phyloP scores from a whole-genome alignment of 2,797 vertebrate species.

The Anabacerthia variegaticeps region DNA sequence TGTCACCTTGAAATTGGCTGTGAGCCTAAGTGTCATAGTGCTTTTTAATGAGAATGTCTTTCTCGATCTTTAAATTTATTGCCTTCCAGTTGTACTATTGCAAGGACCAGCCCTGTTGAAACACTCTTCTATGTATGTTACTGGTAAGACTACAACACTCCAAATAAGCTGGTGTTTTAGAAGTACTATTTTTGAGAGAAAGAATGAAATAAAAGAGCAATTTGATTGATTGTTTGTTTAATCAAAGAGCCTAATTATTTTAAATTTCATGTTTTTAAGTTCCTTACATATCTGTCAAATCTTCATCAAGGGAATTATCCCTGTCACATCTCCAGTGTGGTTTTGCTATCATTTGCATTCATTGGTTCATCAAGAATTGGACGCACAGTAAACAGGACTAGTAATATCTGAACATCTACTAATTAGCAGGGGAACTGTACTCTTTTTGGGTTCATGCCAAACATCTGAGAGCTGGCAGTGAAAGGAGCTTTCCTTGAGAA shows the following conservation, averaged over 20 bases:
- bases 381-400: not conserved
- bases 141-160: not conserved
- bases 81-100: not conserved
- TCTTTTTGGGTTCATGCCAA: not conserved
- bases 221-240: constrained; percentile 64
- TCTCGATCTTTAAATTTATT: not conserved
- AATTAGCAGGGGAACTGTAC: constrained; percentile 20
- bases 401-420: constrained; percentile 15
- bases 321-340: constrained; percentile 23
- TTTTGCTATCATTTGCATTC: constrained; percentile 43
- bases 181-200: not conserved
- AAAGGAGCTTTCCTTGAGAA: not conserved
- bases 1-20: not conserved
- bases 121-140: not conserved
- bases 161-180: not conserved
- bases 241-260: constrained; percentile 60
- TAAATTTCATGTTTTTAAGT: constrained; percentile 46
- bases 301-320: constrained; percentile 52
- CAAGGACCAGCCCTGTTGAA: not conserved
- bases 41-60: constrained; percentile 23
- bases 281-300: constrained; percentile 53
- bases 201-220: constrained; percentile 44
- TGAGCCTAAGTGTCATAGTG: not conserved
- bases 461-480: not conserved
- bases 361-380: constrained; percentile 37